phyloP scores from a whole-genome alignment of 2,888 invertebrate genomes.

The Atethmia centrago region DNA sequence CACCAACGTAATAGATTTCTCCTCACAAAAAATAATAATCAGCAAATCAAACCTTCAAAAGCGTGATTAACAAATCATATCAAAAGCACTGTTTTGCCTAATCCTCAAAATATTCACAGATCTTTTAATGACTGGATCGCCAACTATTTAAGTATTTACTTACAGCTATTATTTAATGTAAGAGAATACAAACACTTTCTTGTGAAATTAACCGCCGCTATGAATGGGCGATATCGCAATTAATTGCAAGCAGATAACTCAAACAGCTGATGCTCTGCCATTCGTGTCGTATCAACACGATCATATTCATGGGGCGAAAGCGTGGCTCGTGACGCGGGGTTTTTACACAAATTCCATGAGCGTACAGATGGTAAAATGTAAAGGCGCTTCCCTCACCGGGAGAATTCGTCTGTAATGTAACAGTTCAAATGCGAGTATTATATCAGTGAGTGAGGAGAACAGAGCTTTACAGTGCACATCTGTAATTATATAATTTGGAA shows the following conservation, averaged over 20 bases:
- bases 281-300: slow-evolving; percentile 82
- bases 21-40: slow-evolving; percentile 6
- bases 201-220: slow-evolving; percentile 74
- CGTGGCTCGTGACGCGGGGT: slow-evolving; percentile 73
- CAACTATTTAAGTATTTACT: slow-evolving; percentile 25
- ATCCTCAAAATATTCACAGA: slow-evolving; percentile 14
- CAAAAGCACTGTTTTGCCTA: not conserved
- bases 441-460: too few relatives aligned
- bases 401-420: too few relatives aligned
- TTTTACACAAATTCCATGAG: slow-evolving; percentile 67
- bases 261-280: slow-evolving; percentile 86
- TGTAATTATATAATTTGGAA: too few relatives aligned
- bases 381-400: too few relatives aligned
- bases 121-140: not conserved
- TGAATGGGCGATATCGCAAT: slow-evolving; percentile 82
- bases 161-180: slow-evolving; percentile 46
- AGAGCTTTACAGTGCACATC: too few relatives aligned
- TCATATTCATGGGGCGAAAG: slow-evolving; percentile 83
- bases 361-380: slow-evolving; percentile 54
- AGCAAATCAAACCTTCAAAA: not conserved
- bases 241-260: slow-evolving; percentile 81
- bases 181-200: slow-evolving; percentile 72
- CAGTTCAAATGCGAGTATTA: too few relatives aligned
- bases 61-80: not conserved
- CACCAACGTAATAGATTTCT: slow-evolving; percentile 8